Base-by-base conservation (phyloP, 2,797 vertebrate genomes). In the Diplodus puntazzo region DNA sequence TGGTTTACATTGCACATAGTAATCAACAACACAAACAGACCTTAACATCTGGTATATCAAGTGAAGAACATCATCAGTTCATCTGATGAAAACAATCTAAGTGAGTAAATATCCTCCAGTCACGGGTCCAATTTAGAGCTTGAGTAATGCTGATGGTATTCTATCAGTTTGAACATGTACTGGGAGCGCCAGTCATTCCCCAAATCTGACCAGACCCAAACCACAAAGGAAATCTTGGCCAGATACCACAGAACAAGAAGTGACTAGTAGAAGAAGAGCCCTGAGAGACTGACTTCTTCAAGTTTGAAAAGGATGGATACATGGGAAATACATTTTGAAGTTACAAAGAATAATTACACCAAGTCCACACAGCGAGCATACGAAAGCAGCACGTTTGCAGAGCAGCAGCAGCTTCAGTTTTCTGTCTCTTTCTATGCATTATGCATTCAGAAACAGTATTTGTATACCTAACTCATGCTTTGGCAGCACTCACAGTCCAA, bases 61-160 rank as follows among this genome's bases (percentile, higher is more conserved):
- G 45, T 49, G 39, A 75, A 57, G 27, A 73, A 61, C 52, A 11
- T 54, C 27, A 70, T 54, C 25, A 63, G 23, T 60, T 10, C 14
- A 61, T 50, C 42, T 43, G 6, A 39, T 43, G 1, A 17, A 69
- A 59, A 55, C 8, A 45, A 20, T 39, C 3, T 30, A 7, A 0
- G 5, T 1, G 39, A 34, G 18, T 4, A 60, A 63, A 52, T 58
- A 46, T 8, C 4, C 42, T 39, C 10, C 39, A 39, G 39, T 45
- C n/a, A 63, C 18, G 39, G 59, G 39, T 25, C 34, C 13, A 49
- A 30, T 42, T 62, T 17, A 4, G 16, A 11, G 9, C 18, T 27
- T 63, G 10, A 27, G 43, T 63, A 48, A 17, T 46, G 21, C 18
- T 18, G 23, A 64, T 20, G 14, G 60, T 18, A 27, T 17, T 62